Conservation (phyloP, 2,113 vertebrate genomes). For the Cercopithecus mona region DNA sequence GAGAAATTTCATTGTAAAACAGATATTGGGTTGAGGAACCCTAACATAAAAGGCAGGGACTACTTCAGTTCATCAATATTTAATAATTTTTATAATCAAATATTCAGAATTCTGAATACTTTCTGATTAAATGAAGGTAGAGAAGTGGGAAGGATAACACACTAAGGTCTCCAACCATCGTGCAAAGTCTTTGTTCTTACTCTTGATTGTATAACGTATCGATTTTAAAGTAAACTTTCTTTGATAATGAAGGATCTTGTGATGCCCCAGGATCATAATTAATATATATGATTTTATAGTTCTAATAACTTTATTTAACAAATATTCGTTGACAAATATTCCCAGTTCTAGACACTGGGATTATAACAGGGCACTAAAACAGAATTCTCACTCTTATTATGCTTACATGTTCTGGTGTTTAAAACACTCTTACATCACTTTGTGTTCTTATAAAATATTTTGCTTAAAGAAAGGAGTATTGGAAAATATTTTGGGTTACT, state of each 20-base stretch:
- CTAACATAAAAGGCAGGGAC: neutral
- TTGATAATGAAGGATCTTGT: neutral
- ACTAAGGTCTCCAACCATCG: neutral
- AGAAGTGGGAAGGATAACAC: neutral
- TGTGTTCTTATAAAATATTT: slow-evolving; percentile 15
- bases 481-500: neutral
- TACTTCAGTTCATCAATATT: neutral
- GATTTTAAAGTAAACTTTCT: neutral
- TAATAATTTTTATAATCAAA: neutral
- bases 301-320: neutral
- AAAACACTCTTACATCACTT: neutral
- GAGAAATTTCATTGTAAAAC: neutral
- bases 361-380: neutral
- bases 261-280: neutral
- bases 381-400: neutral
- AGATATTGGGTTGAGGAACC: neutral
- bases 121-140: neutral
- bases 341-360: neutral
- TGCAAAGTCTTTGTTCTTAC: neutral
- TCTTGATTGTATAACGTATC: neutral
- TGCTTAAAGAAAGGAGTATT: neutral
- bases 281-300: neutral
- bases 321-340: neutral
- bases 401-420: neutral
- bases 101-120: neutral